Base-by-base conservation (phyloP, 2,888 invertebrate species). In the Stomorhina lunata region DNA sequence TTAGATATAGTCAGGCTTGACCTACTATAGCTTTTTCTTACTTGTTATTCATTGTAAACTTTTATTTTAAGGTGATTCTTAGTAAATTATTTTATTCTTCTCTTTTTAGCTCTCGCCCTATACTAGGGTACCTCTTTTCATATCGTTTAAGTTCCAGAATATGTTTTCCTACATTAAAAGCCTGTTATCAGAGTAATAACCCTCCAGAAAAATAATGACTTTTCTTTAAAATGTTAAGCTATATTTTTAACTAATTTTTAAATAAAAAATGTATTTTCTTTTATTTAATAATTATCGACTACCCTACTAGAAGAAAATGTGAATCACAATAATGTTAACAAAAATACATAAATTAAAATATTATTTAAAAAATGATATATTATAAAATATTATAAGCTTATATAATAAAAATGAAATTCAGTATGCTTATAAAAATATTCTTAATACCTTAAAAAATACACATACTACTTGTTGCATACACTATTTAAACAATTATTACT, bases 271-370 rank as follows among this genome's bases (percentile, higher is more conserved):
- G n/a, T n/a, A n/a, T 32, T 27, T 15, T 17, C 25, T 27, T 27
- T 69, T 37, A 55, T 63, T 43, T 59, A 84, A 80, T 85, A 84
- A 75, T 83, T 84, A n/a, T 82, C 84, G 82, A 85, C 87, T 85
- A 84, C 86, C 87, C 87, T 87, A 86, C 87, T 87, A 87, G 85
- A 85, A 57, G 84, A 72, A 85, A 85, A 87, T 86, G 87, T 87
- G 87, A 87, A 87, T 86, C 87, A 87, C 86, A 87, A 87, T 86
- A 87, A 87, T 55, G 43, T 43, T 71, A 65, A 68, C 61, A 80
- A 73, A 66, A n/a, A 61, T 57, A 22, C 48, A 55, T 29, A 69
- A 32, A 27, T 68, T 29, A 2, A 34, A 48, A 15, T 43, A 63
- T 65, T 17, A 5, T 29, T 29, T 57, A 32, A 57, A 12, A 20